Percentiles rank a stretch among this genome's conserved stretches.
Evolutionary conservation across 2,888 invertebrate genomes (phyloP).

Genomic region (Zygaena filipendulae): DNA sequence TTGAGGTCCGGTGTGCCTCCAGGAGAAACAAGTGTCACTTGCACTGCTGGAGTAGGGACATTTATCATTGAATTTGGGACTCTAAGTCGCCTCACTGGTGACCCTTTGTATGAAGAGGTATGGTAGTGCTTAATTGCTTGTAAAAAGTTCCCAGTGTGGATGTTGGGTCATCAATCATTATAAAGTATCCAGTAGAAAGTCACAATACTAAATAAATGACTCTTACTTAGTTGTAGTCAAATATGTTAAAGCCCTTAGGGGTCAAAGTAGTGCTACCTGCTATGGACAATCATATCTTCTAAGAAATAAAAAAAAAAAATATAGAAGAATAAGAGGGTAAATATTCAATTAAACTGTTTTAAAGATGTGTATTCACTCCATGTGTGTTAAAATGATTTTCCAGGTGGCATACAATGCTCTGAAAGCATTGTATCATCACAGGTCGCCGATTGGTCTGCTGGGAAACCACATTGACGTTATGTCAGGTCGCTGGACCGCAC

Average conservation of each 20-base stretch:
- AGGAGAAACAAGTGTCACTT: constrained; percentile 96
- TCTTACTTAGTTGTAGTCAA: too few species aligned
- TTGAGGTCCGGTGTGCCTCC: constrained; percentile 90
- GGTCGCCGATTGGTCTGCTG: constrained; percentile 88
- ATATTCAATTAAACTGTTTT: too few species aligned
- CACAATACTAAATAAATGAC: too few species aligned
- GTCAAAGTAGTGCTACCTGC: too few species aligned
- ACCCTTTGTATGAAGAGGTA: constrained; percentile 93
- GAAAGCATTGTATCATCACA: constrained; percentile 85
- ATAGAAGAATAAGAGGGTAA: too few species aligned
- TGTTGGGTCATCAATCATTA: background rate
- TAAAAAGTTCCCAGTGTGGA: too few species aligned
- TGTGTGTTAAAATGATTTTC: too few species aligned
- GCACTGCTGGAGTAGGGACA: constrained; percentile 98
- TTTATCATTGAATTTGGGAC: constrained; percentile 97
- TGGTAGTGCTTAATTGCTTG: constrained; percentile 1
- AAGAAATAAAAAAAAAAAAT: too few species aligned
- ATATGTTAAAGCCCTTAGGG: too few species aligned
- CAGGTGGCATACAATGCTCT: constrained; percentile 92
- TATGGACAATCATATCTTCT: too few species aligned
- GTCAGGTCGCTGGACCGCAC: constrained; percentile 96
- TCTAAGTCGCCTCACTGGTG: constrained; percentile 91
- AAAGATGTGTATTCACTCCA: too few species aligned
- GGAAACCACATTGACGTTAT: constrained; percentile 98
- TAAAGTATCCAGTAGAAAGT: background rate